phyloP scores from a whole-genome alignment of 2,888 invertebrate genomes.

The Ichneumoninae sp. region DNA sequence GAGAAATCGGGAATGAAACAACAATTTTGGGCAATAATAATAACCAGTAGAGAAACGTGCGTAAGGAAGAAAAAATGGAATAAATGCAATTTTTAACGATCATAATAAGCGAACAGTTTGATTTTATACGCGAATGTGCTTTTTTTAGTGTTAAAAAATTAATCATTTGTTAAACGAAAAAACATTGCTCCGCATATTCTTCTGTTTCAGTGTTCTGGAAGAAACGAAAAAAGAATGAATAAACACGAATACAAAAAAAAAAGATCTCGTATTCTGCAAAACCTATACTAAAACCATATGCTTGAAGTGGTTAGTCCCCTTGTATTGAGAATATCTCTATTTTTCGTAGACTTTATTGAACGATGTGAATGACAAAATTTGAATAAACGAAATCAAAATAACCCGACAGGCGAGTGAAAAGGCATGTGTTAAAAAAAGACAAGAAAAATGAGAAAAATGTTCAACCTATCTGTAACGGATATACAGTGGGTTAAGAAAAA shows the following conservation, averaged over 20 bases:
- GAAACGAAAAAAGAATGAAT: conserved; percentile 8
- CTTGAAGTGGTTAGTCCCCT: conserved; percentile 57
- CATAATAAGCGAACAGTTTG: conserved; percentile 51
- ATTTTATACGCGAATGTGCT: conserved; percentile 57
- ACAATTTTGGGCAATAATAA: conserved; percentile 65
- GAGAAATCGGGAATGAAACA: conserved; percentile 58
- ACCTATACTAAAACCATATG: conserved; percentile 37
- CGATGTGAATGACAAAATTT: conserved; percentile 35
- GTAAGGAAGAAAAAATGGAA: conserved; percentile 39
- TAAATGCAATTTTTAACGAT: conserved; percentile 59
- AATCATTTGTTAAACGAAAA: conserved; percentile 27
- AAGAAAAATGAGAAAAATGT: conserved; percentile 49
- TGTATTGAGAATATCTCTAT: conserved; percentile 61
- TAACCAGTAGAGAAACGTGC: conserved; percentile 47
- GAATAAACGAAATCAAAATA: conserved; percentile 31
- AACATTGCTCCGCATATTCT: neutral
- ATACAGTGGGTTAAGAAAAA: conserved; percentile 71
- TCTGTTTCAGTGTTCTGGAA: conserved; percentile 4
- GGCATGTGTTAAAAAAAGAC: conserved; percentile 34
- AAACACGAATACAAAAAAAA: conserved; percentile 40
- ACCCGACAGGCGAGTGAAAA: conserved; percentile 20
- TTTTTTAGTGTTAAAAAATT: conserved; percentile 31
- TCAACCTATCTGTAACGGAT: conserved; percentile 56
- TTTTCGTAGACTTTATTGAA: conserved; percentile 65
- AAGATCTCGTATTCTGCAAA: conserved; percentile 15